Percentiles rank a stretch among this genome's conserved stretches.
Conservation (phyloP, 2,113 vertebrate species). For the Archocentrus centrarchus region DNA sequence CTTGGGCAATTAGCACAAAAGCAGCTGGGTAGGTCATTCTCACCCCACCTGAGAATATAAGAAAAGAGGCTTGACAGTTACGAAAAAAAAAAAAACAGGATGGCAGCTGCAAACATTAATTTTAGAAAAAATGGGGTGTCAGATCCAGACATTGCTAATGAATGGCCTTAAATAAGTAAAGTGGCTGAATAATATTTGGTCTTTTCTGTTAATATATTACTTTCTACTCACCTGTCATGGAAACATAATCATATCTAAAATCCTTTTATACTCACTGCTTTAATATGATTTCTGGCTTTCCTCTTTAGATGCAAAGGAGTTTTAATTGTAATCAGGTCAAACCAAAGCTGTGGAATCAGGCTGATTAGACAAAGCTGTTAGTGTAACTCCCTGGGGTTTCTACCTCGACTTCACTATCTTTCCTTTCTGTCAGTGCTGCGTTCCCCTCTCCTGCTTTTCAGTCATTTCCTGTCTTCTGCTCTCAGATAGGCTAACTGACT, state of each 20-base stretch:
- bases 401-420: constrained; percentile 37
- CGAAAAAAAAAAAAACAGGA: neutral
- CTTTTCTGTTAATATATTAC: constrained; percentile 5
- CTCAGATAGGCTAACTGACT: constrained; percentile 34
- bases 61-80: neutral
- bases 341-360: constrained; percentile 62
- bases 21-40: constrained; percentile 97
- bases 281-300: constrained; percentile 17
- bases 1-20: constrained; percentile 96
- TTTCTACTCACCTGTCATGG: constrained; percentile 15
- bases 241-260: constrained; percentile 26
- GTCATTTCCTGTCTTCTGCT: constrained; percentile 31
- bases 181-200: neutral
- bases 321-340: constrained; percentile 72
- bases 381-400: constrained; percentile 55
- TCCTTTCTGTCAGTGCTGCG: constrained; percentile 7
- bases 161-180: neutral
- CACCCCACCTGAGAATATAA: constrained; percentile 87
- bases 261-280: constrained; percentile 7
- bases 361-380: constrained; percentile 69
- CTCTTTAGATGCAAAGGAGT: constrained; percentile 32
- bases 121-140: neutral
- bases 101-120: neutral
- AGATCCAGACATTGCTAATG: neutral
- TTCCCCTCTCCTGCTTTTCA: constrained; percentile 20